phyloP scores from a whole-genome alignment of 2,888 invertebrate species.

The Plebejus argus region DNA sequence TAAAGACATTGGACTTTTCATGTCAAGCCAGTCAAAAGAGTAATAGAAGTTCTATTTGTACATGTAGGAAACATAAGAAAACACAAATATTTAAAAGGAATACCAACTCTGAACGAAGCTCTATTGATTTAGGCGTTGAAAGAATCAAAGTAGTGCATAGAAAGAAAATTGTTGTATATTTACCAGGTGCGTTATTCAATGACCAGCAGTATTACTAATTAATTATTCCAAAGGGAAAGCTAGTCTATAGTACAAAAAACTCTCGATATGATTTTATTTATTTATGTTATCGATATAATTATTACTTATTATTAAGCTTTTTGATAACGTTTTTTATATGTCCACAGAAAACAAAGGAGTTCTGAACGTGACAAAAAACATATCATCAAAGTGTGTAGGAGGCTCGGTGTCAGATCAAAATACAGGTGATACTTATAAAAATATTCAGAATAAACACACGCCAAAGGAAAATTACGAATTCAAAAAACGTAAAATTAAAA shows the following conservation, averaged over 20 bases:
- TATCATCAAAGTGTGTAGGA: slow-evolving; percentile 63
- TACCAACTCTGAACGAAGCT: slow-evolving; percentile 46
- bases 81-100: slow-evolving; percentile 39
- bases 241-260: not conserved
- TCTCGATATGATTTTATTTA: not conserved
- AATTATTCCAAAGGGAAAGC: not conserved
- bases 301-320: no score
- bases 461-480: not conserved
- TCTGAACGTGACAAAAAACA: slow-evolving; percentile 51
- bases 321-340: not conserved
- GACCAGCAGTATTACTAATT: not conserved
- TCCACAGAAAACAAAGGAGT: slow-evolving; percentile 12
- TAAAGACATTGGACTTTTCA: slow-evolving; percentile 46
- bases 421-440: slow-evolving; percentile 40
- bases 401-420: slow-evolving; percentile 48
- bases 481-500: not conserved
- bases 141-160: slow-evolving; percentile 53
- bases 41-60: slow-evolving; percentile 42
- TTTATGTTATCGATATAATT: no score
- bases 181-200: slow-evolving; percentile 51
- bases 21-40: slow-evolving; percentile 54
- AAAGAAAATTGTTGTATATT: slow-evolving; percentile 57
- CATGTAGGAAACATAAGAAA: slow-evolving; percentile 40
- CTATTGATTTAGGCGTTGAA: slow-evolving; percentile 58
- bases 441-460: not conserved